Conservation (phyloP, 2,113 vertebrate genomes). For the Cisticola juncidis region DNA sequence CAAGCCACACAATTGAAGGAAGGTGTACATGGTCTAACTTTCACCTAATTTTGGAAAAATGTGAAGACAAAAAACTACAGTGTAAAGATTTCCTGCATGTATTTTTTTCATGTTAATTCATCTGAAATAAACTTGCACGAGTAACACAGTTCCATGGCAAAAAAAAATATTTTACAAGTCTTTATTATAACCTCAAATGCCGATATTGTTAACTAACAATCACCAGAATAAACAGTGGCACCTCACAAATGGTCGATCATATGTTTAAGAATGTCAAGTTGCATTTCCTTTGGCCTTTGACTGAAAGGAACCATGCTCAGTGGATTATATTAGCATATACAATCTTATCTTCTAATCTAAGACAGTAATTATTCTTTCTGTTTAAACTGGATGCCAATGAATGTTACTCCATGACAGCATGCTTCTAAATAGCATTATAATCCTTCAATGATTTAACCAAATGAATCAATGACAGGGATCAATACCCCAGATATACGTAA, state of each 20-base stretch:
- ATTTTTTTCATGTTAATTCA: background rate
- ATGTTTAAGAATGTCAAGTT: background rate
- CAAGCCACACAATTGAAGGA: background rate
- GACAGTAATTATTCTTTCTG: background rate
- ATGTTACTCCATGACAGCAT: background rate
- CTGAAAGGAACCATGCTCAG: background rate
- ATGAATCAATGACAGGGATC: background rate
- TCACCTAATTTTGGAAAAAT: background rate
- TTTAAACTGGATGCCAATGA: background rate
- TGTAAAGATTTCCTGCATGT: background rate
- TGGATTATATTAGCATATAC: background rate
- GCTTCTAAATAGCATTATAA: background rate
- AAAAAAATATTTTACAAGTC: background rate
- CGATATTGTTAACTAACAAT: background rate
- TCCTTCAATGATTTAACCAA: background rate
- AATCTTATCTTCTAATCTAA: background rate
- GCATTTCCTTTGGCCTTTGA: background rate
- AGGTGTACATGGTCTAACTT: background rate
- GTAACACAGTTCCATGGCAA: background rate
- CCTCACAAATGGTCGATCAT: rapidly evolving
- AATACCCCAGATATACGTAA: background rate
- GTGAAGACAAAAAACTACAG: background rate
- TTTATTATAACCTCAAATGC: background rate
- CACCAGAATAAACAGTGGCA: background rate
- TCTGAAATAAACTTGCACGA: background rate